Conservation (phyloP, 1,140 invertebrate genomes). For the Zaprionus lachaisei region DNA sequence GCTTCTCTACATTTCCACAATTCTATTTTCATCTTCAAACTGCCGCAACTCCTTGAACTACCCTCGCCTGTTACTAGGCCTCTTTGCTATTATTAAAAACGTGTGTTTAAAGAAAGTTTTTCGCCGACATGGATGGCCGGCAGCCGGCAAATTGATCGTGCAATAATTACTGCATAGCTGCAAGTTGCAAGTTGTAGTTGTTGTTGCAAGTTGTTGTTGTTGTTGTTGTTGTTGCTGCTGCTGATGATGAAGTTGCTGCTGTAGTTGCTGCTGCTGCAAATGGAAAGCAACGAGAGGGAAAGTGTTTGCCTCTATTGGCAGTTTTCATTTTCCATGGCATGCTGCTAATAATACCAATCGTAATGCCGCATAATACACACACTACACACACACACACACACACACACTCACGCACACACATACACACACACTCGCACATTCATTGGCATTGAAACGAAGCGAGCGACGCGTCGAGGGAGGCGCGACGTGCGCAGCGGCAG, state of each 20-base stretch:
- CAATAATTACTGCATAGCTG: slow-evolving; percentile 82
- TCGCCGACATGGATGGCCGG: slow-evolving; percentile 72
- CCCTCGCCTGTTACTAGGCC: slow-evolving; percentile 24
- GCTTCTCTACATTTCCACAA: not conserved
- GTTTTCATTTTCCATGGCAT: slow-evolving; percentile 82
- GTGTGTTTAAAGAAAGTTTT: slow-evolving; percentile 74
- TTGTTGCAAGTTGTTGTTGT: slow-evolving; percentile 24
- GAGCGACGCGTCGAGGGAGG: slow-evolving; percentile 32
- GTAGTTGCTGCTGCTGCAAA: slow-evolving; percentile 60
- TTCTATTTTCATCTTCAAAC: not conserved
- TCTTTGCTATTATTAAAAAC: slow-evolving; percentile 41
- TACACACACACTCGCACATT: slow-evolving; percentile 38
- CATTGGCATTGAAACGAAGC: slow-evolving; percentile 76
- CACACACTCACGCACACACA: slow-evolving; percentile 27
- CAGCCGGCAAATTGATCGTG: slow-evolving; percentile 75
- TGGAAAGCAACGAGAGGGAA: slow-evolving; percentile 77
- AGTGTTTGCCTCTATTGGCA: slow-evolving; percentile 71
- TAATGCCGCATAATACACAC: slow-evolving; percentile 76
- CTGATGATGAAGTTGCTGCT: slow-evolving; percentile 55
- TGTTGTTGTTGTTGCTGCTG: slow-evolving; percentile 23
- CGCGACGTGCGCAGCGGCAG: not conserved
- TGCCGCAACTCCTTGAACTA: not conserved
- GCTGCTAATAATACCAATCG: slow-evolving; percentile 79
- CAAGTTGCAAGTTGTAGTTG: slow-evolving; percentile 46
- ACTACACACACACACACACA: slow-evolving; percentile 14